A percentile compares a stretch with the other conserved stretches of the same genome.
Evolutionary conservation across 1,140 invertebrate species (phyloP).

Genomic region (Linepithema humile): DNA sequence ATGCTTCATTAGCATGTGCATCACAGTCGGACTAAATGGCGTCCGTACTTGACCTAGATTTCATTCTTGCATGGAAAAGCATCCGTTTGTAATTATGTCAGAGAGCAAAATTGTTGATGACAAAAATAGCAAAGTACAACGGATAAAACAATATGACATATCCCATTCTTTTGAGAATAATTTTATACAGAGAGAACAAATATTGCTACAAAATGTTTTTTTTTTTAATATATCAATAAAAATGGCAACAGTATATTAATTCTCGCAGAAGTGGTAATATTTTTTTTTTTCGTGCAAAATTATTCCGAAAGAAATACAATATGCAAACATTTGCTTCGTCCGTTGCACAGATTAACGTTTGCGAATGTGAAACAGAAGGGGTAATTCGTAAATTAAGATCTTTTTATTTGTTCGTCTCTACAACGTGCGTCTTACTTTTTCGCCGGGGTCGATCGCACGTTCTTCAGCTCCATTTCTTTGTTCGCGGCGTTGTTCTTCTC

Average conservation of each 20-base stretch:
- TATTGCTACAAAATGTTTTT: neutral
- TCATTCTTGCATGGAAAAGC: slow-evolving; percentile 1
- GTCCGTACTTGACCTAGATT: slow-evolving; percentile 45
- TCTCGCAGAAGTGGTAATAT: neutral
- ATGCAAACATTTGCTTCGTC: neutral
- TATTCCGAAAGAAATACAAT: neutral
- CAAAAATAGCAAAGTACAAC: neutral
- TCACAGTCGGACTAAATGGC: slow-evolving; percentile 4
- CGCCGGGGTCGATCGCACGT: slow-evolving; percentile 91
- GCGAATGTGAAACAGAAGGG: neutral
- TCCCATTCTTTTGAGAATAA: neutral
- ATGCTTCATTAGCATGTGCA: slow-evolving; percentile 13
- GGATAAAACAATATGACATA: neutral
- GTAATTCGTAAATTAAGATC: slow-evolving; percentile 5
- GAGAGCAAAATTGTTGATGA: neutral
- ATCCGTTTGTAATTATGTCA: neutral
- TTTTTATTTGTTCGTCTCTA: slow-evolving; percentile 12
- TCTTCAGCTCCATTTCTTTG: slow-evolving; percentile 94
- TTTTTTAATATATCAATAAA: neutral
- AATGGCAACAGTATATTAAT: no score
- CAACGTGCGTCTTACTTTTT: slow-evolving; percentile 87
- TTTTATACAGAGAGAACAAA: neutral
- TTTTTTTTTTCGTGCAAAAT: neutral
- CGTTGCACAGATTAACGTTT: neutral
- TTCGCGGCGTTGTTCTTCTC: slow-evolving; percentile 92